A percentile compares a stretch with the other conserved stretches of the same genome.
Evolutionary conservation across 2,113 vertebrate species (phyloP).

Genomic region (Phoxinus phoxinus): DNA sequence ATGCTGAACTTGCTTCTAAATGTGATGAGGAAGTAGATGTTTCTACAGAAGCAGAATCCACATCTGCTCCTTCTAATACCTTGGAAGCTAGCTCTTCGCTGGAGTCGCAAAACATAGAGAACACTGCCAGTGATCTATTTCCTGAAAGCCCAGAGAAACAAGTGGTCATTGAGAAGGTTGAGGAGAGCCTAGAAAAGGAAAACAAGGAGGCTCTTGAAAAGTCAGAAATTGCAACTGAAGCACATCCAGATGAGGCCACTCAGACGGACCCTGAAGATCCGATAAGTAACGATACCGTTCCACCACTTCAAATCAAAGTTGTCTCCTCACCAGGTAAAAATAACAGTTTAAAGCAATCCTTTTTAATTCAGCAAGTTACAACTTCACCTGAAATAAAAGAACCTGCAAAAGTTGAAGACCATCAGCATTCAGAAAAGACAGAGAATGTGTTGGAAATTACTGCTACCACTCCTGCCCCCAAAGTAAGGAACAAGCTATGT

Average conservation of each 20-base stretch:
- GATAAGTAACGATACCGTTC: conserved; percentile 62
- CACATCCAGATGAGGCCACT: conserved; percentile 55
- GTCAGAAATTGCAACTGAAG: conserved; percentile 41
- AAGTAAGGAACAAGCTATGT: conserved; percentile 63
- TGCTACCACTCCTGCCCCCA: conserved; percentile 53
- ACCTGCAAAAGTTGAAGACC: conserved; percentile 58
- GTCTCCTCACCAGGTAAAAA: conserved; percentile 76
- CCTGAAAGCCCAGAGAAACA: conserved; percentile 37
- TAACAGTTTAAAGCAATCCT: conserved; percentile 75
- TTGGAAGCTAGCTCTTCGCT: conserved; percentile 49
- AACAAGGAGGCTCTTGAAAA: conserved; percentile 53
- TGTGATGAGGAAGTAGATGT: conserved; percentile 14
- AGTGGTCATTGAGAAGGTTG: conserved; percentile 41
- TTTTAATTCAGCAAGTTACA: conserved; percentile 73
- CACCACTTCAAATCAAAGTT: conserved; percentile 78
- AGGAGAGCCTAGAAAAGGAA: conserved; percentile 55
- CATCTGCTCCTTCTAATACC: conserved; percentile 47
- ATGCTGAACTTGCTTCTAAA: conserved; percentile 35
- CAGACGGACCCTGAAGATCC: conserved; percentile 58
- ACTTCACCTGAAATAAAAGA: conserved; percentile 67
- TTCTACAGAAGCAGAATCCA: conserved; percentile 10
- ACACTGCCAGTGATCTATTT: conserved; percentile 38
- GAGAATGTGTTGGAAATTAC: conserved; percentile 45
- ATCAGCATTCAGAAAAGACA: conserved; percentile 59
- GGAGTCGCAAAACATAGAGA: conserved; percentile 53